phyloP scores from a whole-genome alignment of 2,888 invertebrate genomes.

The Trilocha varians region DNA sequence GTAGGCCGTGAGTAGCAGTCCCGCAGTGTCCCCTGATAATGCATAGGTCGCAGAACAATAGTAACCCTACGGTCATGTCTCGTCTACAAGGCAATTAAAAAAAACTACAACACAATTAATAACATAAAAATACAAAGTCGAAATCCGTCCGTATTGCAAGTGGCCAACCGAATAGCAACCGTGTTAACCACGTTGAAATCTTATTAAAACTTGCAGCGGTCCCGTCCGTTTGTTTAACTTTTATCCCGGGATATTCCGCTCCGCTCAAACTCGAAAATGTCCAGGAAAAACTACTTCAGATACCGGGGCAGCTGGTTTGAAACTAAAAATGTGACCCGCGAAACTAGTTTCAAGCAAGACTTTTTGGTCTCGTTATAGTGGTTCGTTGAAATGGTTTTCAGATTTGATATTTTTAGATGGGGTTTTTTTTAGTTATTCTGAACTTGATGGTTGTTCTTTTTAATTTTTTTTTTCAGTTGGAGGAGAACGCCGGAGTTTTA shows the following conservation, averaged over 20 bases:
- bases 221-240: conserved; percentile 34
- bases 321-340: conserved; percentile 2
- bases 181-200: conserved; percentile 27
- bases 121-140: conserved; percentile 5
- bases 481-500: too few relatives aligned
- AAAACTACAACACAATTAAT: not conserved
- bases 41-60: too few relatives aligned
- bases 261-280: conserved; percentile 15
- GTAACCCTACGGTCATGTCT: too few relatives aligned
- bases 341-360: not conserved
- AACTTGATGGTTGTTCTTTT: too few relatives aligned
- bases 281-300: conserved; percentile 11
- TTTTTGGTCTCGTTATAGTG: not conserved
- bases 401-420: not conserved
- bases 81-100: not conserved
- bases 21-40: too few relatives aligned
- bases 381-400: not conserved
- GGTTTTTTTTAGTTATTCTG: too few relatives aligned
- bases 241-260: conserved; percentile 21
- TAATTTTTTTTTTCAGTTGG: too few relatives aligned
- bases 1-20: too few relatives aligned
- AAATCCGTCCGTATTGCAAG: conserved; percentile 10
- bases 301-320: conserved; percentile 1
- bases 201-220: conserved; percentile 34
- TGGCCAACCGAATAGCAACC: conserved; percentile 23